phyloP scores from a whole-genome alignment of 2,113 vertebrate genomes.

The Mus musculus region GRCm39 chr12:86484001-86484500 shows the following conservation, averaged over 20 bases:
- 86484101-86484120: not conserved
- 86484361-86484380: not conserved
- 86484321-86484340: not conserved
- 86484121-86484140: not conserved
- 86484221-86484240: not conserved
- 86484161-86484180: not conserved
- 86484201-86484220: not conserved
- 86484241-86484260: not conserved
- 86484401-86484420: not conserved
- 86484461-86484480: not conserved
- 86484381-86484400: not conserved
- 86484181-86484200: not conserved
- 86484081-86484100: not conserved
- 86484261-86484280: not conserved
- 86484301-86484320: too few relatives aligned
- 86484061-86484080: accelerated
- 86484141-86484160: not conserved
- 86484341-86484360: not conserved
- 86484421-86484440: not conserved
- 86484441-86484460: not conserved
- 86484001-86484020: not conserved
- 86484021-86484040: not conserved
- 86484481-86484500: not conserved
- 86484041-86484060: not conserved
- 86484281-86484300: not conserved